These are phyloP conservation scores for Ciconia nigra DNA, from an alignment of 2,797 vertebrate genomes.

Conservation along the genomic window DNA sequence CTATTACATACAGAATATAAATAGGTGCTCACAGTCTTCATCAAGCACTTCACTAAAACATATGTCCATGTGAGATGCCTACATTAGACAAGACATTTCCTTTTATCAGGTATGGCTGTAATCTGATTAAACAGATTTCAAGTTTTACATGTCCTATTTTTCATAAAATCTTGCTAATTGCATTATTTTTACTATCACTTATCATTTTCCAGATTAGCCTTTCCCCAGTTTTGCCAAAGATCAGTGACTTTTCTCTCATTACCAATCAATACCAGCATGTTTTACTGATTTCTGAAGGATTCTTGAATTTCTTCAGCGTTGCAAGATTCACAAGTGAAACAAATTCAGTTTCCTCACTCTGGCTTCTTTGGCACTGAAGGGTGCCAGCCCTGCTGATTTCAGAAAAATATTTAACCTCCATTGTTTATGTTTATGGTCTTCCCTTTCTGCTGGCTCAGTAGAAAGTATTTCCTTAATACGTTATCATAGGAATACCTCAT, in stretches of 20 bases:
- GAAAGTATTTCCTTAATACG: slow-evolving; percentile 26
- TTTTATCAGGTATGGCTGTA: not conserved
- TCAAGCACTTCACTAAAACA: not conserved
- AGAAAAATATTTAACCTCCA: slow-evolving; percentile 27
- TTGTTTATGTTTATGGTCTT: not conserved
- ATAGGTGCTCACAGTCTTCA: not conserved
- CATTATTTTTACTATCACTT: not conserved
- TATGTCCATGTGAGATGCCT: not conserved
- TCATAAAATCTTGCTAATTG: not conserved
- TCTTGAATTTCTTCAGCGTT: not conserved
- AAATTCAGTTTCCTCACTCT: not conserved
- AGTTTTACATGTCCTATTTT: not conserved
- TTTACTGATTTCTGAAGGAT: not conserved
- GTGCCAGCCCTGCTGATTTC: not conserved
- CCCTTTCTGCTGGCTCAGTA: not conserved
- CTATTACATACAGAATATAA: not conserved
- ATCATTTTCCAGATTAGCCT: not conserved
- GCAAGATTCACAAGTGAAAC: not conserved
- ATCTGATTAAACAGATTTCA: not conserved
- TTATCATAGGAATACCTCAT: slow-evolving; percentile 17
- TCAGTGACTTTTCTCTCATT: not conserved
- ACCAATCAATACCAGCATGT: not conserved
- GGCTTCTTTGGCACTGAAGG: not conserved
- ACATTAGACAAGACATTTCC: not conserved
- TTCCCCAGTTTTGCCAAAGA: not conserved